Conservation (phyloP, 1,140 invertebrate species). For the Psix sp. region DNA sequence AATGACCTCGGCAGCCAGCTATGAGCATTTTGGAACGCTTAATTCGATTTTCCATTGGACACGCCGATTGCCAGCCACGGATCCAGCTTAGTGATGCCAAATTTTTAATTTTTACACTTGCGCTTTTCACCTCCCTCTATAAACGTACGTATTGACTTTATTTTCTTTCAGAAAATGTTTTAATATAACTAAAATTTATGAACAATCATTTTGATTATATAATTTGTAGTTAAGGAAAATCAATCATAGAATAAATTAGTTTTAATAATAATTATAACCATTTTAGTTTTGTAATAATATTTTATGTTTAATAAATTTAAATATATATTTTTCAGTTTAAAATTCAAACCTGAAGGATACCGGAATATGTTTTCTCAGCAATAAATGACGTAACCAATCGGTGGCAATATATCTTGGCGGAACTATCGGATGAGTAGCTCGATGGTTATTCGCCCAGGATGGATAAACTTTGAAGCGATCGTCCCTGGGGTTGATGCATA, state of each 20-base stretch:
- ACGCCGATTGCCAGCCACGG: conserved; percentile 28
- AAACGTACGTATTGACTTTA: no score
- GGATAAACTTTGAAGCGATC: conserved; percentile 77
- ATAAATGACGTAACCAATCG: conserved; percentile 72
- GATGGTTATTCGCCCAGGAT: conserved; percentile 73
- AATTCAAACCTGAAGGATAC: conserved; percentile 9
- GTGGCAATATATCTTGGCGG: conserved; percentile 65
- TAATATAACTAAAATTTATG: no score
- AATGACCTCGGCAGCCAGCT: conserved; percentile 19
- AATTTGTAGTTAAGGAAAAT: no score
- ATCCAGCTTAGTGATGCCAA: conserved; percentile 28
- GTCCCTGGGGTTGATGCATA: conserved; percentile 77
- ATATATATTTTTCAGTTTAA: no score
- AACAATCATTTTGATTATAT: no score
- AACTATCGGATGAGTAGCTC: conserved; percentile 61
- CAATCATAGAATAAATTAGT: no score
- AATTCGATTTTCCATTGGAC: conserved; percentile 58
- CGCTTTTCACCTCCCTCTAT: neutral
- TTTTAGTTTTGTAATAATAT: no score
- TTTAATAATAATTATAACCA: no score
- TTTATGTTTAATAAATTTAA: no score
- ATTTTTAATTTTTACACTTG: conserved; percentile 41
- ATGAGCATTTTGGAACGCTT: conserved; percentile 57
- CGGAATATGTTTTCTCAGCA: conserved; percentile 59
- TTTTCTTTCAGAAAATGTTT: no score